Base-by-base conservation (phyloP, 2,113 vertebrate genomes). In the Apteryx mantelli region DNA sequence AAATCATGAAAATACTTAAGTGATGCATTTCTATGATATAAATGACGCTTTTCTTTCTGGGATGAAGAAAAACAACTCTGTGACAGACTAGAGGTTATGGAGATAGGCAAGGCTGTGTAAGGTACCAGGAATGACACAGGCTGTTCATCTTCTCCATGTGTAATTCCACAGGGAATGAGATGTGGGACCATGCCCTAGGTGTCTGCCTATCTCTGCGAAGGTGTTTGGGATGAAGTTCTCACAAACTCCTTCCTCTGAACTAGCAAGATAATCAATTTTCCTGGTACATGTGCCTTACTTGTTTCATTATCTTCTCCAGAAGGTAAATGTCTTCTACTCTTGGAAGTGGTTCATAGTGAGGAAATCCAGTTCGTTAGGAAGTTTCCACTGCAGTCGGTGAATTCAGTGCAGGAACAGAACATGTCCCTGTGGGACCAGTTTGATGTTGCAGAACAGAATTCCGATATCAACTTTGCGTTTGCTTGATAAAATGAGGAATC, bases 381-480 rank as follows among this genome's bases (percentile, higher is more conserved):
- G 26, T 25, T 91, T 58, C 60, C 55, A 53, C 64, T 38, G 26
- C 3, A 66, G 52, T 55, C 19, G 2, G 30, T 3, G 6, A 25
- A 8, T 21, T 53, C 78, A 74, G 46, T 32, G 5, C 34, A 24
- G 81, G 44, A 82, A 63, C 36, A 92, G 60, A 83, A 10, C 2
- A 7, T 74, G 44, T 10, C 32, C 28, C 69, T 5, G 69, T 44
- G 84, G 87, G 74, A 56, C 38, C 16, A 86, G 21, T 30, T 68
- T 65, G 50, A 4, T 21, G 75, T 13, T 88, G 42, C 46, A 61
- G 55, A 38, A 4, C 36, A 78, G 32, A 68, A 68, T 20, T 36
- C n/a, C 32, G 9, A 32, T 1, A 34, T 1, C 1, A 0, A 13
- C 36, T 79, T 17, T 4, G 2, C 22, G 36, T 74, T 42, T 56